These are phyloP conservation scores for Fopius arisanus DNA, from an alignment of 1,140 invertebrate genomes.

Conservation along the genomic window DNA sequence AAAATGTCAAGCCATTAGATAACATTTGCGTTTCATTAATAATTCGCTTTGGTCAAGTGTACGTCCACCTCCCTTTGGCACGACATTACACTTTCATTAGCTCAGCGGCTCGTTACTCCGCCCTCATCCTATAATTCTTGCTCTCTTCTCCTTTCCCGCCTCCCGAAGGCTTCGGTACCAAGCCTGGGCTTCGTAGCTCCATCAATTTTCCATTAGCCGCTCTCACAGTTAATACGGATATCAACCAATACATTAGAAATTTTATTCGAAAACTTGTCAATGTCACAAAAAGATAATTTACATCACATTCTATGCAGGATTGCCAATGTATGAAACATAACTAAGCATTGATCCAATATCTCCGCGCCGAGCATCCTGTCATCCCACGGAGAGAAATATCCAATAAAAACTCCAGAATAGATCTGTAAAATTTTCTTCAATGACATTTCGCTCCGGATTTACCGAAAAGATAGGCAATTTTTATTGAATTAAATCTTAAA, in stretches of 20 bases:
- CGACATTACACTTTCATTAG: constrained; percentile 16
- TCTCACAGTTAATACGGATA: not conserved
- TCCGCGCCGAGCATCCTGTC: too few species aligned
- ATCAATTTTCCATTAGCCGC: constrained; percentile 21
- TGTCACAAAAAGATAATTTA: too few species aligned
- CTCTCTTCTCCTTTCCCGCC: not conserved
- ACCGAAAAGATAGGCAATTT: too few species aligned
- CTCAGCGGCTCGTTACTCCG: constrained; percentile 20
- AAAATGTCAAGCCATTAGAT: constrained; percentile 5
- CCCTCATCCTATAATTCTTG: constrained; percentile 14
- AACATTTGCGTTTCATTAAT: constrained; percentile 22
- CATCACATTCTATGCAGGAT: too few species aligned
- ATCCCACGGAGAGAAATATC: too few species aligned
- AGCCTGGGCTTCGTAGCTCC: constrained; percentile 4
- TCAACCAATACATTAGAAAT: not conserved
- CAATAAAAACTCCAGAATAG: too few species aligned
- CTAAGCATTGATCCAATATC: not conserved
- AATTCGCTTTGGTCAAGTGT: constrained; percentile 9
- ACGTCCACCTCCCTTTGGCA: not conserved
- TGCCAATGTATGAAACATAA: too few species aligned
- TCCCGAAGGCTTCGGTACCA: not conserved
- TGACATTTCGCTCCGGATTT: too few species aligned
- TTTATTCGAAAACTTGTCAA: not conserved
- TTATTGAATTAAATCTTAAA: too few species aligned
- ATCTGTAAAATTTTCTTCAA: too few species aligned